phyloP scores from a whole-genome alignment of 35 echinoderm and acorn worm species.

The Lytechinus pictus region DNA sequence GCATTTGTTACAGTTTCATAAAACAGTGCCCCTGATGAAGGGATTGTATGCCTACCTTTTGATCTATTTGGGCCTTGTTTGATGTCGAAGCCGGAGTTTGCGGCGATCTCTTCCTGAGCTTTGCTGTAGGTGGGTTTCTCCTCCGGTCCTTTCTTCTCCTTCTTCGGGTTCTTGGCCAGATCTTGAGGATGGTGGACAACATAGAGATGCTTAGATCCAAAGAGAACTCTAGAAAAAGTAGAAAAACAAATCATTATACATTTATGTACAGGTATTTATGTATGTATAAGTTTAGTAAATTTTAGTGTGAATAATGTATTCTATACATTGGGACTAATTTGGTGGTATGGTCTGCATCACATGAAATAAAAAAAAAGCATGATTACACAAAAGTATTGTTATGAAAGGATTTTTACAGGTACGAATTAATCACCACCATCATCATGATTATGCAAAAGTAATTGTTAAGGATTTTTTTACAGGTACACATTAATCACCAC shows the following conservation, averaged over 20 bases:
- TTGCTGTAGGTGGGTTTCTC: conserved; percentile 83
- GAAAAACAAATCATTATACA: background rate
- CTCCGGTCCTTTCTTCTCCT: conserved; percentile 55
- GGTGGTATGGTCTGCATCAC: no score
- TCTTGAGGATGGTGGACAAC: conserved; percentile 99
- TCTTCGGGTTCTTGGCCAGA: conserved; percentile 83
- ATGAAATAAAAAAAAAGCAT: no score
- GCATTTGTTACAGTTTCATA: no score
- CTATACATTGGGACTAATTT: no score
- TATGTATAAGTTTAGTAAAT: background rate
- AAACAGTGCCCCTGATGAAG: no score
- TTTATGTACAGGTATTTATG: background rate
- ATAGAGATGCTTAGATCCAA: conserved; percentile 96
- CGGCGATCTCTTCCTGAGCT: conserved; percentile 93
- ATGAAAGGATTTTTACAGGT: no score
- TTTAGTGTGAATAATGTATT: no score
- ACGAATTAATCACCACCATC: no score
- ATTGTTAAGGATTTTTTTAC: no score
- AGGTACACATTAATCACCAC: no score
- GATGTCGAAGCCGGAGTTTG: conserved; percentile 92
- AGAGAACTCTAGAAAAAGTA: conserved; percentile 70
- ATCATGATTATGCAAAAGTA: no score
- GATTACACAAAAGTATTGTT: no score
- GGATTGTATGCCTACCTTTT: conserved; percentile 65
- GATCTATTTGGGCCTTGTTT: conserved; percentile 90